Evolutionary conservation across 2,888 invertebrate genomes (phyloP), one percentile per base, ranked within the genome.

Genomic region (Mellilla xanthometata): DNA sequence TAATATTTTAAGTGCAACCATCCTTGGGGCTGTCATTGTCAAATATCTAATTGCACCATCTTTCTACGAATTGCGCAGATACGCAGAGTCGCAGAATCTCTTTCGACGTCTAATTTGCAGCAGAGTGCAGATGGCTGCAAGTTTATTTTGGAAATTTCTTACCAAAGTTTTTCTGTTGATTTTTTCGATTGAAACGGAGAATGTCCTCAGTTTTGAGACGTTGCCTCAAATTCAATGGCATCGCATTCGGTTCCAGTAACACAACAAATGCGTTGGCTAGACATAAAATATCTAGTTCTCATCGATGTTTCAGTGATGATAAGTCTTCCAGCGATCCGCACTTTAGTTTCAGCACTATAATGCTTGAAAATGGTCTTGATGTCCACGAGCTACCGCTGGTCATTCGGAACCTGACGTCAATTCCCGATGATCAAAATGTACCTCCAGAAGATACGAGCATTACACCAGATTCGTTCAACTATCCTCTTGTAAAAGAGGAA

Each of bases 331-430:
- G 62, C 54, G 70, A 66, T 55, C 71, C 75, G 35, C 82, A 84
- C 51, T 81, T 81, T 49, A 76, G 69, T 40, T 79, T 71, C 36
- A 86, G 81, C 53, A 91, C 91, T 6, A 91, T 94, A 44, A 71
- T 94, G 31, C 79, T 93, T 39, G 94, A 95, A 77, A 93, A 93
- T 68, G 94, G 93, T 2, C 76, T 86, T n/a, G 89, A 91, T 40
- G 93, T 94, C 12, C 91, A 93, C 59, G 94, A 94, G 69, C 82
- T 94, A 33, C 94, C 94, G 1, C 80, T 93, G 8, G 90, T 94
- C 38, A 91, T 94, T 13, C 86, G 91, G 41, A 91, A 82, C 66
- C 62, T 90, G 22, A 85, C 76, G 60, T 78, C 90, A 54, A 58
- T 91, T 22, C 62, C 75, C 3, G 76, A 77, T 3, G 69, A 75